These are phyloP conservation scores for Balaeniceps rex DNA, from an alignment of 2,113 vertebrate species.

Conservation along the genomic window DNA sequence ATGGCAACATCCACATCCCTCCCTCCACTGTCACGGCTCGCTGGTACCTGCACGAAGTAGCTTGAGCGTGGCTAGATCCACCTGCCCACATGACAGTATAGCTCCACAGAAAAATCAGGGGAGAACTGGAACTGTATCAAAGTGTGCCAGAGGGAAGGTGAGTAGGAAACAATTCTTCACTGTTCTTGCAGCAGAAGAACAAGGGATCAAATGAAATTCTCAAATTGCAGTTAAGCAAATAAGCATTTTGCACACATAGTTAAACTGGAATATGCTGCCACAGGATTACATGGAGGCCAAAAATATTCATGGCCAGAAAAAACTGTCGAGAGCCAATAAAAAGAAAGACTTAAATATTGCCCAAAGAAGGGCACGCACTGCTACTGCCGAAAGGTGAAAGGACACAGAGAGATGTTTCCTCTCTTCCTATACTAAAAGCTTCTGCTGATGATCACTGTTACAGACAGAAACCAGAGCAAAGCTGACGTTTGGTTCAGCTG, in stretches of 20 bases:
- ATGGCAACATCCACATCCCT: neutral
- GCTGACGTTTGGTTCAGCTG: neutral
- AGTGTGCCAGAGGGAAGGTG: neutral
- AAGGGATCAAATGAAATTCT: neutral
- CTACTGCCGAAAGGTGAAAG: neutral
- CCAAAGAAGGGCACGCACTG: neutral
- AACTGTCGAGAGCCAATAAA: neutral
- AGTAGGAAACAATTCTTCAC: neutral
- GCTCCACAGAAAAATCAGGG: neutral
- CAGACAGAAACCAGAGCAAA: neutral
- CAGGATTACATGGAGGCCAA: neutral
- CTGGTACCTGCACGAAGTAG: neutral
- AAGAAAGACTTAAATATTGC: neutral
- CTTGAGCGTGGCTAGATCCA: neutral
- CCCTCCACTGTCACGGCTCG: neutral
- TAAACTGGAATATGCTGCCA: neutral
- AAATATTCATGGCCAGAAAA: neutral
- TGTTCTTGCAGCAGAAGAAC: neutral
- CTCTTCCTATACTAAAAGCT: neutral
- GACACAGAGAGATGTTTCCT: neutral
- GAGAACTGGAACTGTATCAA: neutral
- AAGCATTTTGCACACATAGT: neutral
- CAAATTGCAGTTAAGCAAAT: neutral
- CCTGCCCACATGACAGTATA: neutral
- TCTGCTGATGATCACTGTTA: neutral